These are phyloP conservation scores for Glossophaga mutica DNA, from an alignment of 2,797 vertebrate genomes.

Conservation along the genomic window DNA sequence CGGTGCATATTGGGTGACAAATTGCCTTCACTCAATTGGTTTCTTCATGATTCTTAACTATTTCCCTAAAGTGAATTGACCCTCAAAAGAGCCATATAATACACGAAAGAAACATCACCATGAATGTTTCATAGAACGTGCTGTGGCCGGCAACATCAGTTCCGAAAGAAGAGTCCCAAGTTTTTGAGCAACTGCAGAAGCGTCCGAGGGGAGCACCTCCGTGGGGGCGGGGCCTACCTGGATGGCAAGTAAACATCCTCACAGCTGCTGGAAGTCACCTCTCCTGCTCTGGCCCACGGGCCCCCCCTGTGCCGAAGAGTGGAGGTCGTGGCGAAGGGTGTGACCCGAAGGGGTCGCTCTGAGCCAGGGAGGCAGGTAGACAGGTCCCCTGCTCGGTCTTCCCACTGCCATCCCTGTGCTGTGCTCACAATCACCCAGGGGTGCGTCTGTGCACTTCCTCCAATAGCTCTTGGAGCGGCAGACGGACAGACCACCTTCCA, in stretches of 20 bases:
- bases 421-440: neutral
- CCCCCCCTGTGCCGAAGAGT: neutral
- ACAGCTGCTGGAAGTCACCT: neutral
- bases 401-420: neutral
- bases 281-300: rapidly evolving
- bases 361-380: rapidly evolving
- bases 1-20: neutral
- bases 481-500: neutral
- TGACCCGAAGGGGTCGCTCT: neutral
- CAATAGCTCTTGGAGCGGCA: neutral
- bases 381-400: neutral
- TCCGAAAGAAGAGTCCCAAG: neutral
- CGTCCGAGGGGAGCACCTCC: rapidly evolving
- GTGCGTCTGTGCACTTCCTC: neutral
- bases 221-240: too few relatives aligned
- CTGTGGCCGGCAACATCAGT: neutral
- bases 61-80: neutral
- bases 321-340: neutral
- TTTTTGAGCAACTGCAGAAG: neutral
- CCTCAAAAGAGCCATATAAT: neutral
- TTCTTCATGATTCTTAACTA: neutral
- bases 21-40: neutral
- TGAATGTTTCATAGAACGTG: neutral
- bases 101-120: neutral
- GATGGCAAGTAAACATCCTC: neutral